Evolutionary conservation across 2,113 vertebrate genomes (phyloP).

Genomic region (Perca schrenkii): DNA sequence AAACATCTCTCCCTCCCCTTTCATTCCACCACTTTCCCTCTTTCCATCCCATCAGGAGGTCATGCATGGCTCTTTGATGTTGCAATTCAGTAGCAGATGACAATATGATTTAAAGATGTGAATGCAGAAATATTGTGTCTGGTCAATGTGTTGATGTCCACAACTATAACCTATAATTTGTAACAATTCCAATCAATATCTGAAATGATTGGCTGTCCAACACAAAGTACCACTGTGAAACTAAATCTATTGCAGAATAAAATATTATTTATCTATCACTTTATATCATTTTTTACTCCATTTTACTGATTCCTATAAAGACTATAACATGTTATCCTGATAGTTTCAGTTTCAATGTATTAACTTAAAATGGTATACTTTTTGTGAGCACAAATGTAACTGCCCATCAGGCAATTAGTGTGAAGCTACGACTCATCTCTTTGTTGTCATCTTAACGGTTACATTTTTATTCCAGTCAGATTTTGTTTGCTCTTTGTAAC

Average conservation of each 20-base stretch:
- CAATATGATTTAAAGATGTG: background rate
- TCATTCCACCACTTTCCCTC: slow-evolving; percentile 34
- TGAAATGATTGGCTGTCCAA: background rate
- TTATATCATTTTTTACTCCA: background rate
- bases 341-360: background rate
- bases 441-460: background rate
- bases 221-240: background rate
- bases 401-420: background rate
- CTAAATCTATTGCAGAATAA: background rate
- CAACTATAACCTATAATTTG: background rate
- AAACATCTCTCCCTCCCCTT: slow-evolving; percentile 36
- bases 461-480: background rate
- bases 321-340: no score
- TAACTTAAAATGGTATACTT: background rate
- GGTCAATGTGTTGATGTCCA: background rate
- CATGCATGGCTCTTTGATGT: slow-evolving; percentile 36
- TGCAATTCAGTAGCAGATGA: slow-evolving; percentile 24
- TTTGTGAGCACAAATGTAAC: background rate
- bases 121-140: background rate
- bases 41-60: slow-evolving; percentile 18
- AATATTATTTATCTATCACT: background rate
- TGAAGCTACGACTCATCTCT: background rate
- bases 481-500: background rate
- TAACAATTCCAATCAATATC: background rate
- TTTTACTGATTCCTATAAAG: no score